Evolutionary conservation across 2,888 invertebrate species (phyloP), one percentile per base, ranked within the genome.

Genomic region (Plemyria rubiginata): DNA sequence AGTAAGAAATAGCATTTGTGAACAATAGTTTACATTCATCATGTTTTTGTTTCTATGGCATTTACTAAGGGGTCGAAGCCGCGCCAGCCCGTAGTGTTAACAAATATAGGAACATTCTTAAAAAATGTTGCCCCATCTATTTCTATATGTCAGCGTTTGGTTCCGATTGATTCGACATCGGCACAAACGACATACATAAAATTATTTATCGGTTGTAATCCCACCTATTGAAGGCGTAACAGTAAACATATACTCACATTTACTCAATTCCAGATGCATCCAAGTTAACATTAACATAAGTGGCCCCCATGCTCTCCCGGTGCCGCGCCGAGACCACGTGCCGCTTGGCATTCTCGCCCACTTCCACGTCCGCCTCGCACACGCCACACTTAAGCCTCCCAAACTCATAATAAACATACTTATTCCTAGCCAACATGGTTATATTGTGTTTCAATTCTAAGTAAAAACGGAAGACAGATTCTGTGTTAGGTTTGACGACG

Each of bases 251-350:
- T 16, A 75, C 79, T 70, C 48, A 89, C 90, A 71, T 85, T 90
- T 79, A 92, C 66, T 92, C 92, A 70, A 84, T 75, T 67, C 79
- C 83, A 70, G 87, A 77, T 50, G 76, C 75, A 57, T 91, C 92
- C 74, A 88, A 68, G 70, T 60, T 79, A 66, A 85, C 69, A 78
- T 78, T 86, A 72, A 89, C 81, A 78, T 87, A 91, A 79, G 85
- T 90, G 84, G 89, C 85, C 81, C 92, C 92, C 92, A 92, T 92
- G 58, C 85, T 89, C 58, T 92, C 92, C 55, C 86, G 82, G 63
- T 92, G 92, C 3, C 86, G 82, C 0, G 83, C 54, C 0, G 92
- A 91, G 22, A 90, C 80, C 0, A 92, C 92, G 45, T 92, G 92
- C 8, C 81, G 80, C 74, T 92, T 92, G 0, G 91, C 92, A 1